Base-by-base conservation (phyloP, 2,888 invertebrate species). In the Timandra comae region DNA sequence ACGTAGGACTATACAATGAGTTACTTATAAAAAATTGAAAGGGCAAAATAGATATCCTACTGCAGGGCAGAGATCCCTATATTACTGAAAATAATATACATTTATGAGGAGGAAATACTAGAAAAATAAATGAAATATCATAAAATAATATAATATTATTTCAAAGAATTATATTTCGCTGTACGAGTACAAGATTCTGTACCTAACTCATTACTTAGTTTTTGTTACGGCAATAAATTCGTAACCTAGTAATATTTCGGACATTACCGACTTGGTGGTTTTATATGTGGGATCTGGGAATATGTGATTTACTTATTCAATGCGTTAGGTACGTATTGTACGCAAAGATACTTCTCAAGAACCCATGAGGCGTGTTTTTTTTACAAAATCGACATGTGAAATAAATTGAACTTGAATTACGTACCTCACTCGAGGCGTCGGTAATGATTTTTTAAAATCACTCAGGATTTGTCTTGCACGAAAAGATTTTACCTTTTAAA, bases 281-380 rank as follows among this genome's bases (percentile, higher is more conserved):
- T 32, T 24, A 39, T 33, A 36, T 37, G 27, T 32, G 12, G 22
- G 12, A 39, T 30, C 37, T n/a, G 7, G 34, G 24, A 38, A 31
- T 26, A 23, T 32, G 29, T 29, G 38, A 16, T 16, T 31, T 39
- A 35, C 31, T 39, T 37, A 46, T 44, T 46, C 33, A 43, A 43
- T 43, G 41, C 41, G 43, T 43, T 35, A 39, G 43, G 29, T 37
- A 41, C 41, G 41, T 40, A 40, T 32, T 33, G 30, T 33, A 43
- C 33, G 35, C 28, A 33, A n/a, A 16, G 16, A 16, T 5, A 16
- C 16, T 5, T 16, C 16, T 16, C 16, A 16, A 6, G 16, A 16
- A 16, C 16, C 16, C 6, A 16, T 16, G 4, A 16, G 16, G 4
- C 16, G 6, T 6, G n/a, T n/a, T 30, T 43, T 41, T 41, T 41